These are phyloP conservation scores for Polydrusus cervinus DNA, from an alignment of 2,888 invertebrate species.

Conservation along the genomic window DNA sequence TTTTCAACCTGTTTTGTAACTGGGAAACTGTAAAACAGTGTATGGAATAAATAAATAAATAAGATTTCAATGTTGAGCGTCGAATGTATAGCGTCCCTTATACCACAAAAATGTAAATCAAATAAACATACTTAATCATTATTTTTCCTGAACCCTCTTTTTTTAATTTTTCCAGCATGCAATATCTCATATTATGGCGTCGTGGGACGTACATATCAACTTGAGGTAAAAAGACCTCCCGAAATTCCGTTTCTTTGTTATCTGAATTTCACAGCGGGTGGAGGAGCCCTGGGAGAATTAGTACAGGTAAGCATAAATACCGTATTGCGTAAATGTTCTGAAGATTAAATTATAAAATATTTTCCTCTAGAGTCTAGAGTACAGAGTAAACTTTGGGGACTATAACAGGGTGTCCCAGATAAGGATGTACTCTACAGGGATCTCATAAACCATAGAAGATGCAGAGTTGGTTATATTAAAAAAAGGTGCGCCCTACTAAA, in stretches of 20 bases:
- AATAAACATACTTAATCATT: neutral
- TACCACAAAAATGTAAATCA: too few relatives aligned
- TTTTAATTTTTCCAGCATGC: constrained; percentile 79
- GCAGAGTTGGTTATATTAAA: too few relatives aligned
- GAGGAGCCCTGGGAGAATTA: constrained; percentile 82
- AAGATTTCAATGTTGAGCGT: too few relatives aligned
- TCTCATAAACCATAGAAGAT: too few relatives aligned
- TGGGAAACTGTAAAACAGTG: too few relatives aligned
- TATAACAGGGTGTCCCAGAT: too few relatives aligned
- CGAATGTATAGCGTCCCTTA: too few relatives aligned
- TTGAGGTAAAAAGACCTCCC: constrained; percentile 84
- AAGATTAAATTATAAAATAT: neutral
- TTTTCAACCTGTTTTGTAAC: too few relatives aligned
- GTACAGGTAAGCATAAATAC: constrained; percentile 77
- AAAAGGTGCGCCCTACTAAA: too few relatives aligned
- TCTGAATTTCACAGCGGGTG: constrained; percentile 88
- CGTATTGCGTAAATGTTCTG: neutral
- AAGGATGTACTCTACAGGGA: too few relatives aligned
- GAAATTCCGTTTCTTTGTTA: constrained; percentile 87
- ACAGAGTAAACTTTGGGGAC: neutral
- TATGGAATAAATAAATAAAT: too few relatives aligned
- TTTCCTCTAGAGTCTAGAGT: neutral
- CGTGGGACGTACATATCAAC: constrained; percentile 85
- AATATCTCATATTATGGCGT: constrained; percentile 89
- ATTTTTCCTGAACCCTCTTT: neutral